These are phyloP conservation scores for Onychostoma macrolepis DNA, from an alignment of 2,113 vertebrate genomes.

Conservation along the genomic window DNA sequence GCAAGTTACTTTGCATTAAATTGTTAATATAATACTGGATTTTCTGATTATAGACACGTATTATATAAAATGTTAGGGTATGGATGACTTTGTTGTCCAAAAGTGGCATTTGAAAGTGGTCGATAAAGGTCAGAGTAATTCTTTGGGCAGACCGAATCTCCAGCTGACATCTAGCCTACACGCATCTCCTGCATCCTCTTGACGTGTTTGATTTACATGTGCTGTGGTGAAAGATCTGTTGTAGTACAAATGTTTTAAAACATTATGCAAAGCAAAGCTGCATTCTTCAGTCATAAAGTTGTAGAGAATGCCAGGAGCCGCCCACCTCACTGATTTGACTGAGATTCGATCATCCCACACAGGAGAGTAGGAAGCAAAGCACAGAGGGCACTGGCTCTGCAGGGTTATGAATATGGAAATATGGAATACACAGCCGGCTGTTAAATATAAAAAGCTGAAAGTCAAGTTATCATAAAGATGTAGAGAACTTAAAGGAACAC, in stretches of 20 bases:
- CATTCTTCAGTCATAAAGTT: background rate
- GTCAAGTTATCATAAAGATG: background rate
- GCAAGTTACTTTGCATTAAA: background rate
- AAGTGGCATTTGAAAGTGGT: background rate
- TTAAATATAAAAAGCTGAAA: background rate
- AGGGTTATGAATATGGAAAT: conserved; percentile 31
- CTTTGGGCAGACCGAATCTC: background rate
- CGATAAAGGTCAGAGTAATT: background rate
- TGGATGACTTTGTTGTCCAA: background rate
- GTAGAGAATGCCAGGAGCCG: conserved; percentile 5
- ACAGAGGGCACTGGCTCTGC: conserved; percentile 18
- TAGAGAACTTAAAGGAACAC: background rate
- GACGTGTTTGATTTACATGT: background rate
- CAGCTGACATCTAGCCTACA: background rate
- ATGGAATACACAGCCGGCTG: conserved; percentile 6
- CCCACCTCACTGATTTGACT: conserved; percentile 9
- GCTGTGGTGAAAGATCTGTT: background rate
- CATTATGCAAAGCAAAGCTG: conserved; percentile 17
- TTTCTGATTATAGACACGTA: background rate
- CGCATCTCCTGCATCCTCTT: background rate
- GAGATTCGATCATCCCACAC: conserved; percentile 26
- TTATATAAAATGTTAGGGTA: background rate
- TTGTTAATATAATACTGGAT: background rate
- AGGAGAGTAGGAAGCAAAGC: conserved; percentile 29
- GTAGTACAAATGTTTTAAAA: conserved; percentile 2